Conservation (phyloP, 1,140 invertebrate genomes). For the Lepidurus couesii region DNA sequence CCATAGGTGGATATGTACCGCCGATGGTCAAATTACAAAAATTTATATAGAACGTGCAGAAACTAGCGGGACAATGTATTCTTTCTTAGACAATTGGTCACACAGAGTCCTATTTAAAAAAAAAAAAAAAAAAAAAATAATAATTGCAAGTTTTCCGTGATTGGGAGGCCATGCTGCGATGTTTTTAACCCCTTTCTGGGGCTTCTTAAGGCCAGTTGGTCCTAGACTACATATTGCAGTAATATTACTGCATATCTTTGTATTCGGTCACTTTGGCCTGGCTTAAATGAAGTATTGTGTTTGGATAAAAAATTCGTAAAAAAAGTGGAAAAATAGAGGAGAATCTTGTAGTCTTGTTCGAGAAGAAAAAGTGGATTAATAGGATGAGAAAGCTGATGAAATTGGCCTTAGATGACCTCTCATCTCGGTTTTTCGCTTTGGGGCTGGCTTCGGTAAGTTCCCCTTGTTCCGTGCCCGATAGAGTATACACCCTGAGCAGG, state of each 20-base stretch:
- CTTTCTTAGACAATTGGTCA: background rate
- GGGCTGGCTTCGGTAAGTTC: background rate
- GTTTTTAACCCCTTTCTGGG: no score
- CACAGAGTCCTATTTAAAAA: background rate
- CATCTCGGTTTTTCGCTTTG: background rate
- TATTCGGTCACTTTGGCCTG: no score
- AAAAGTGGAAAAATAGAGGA: no score
- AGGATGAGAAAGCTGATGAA: slow-evolving; percentile 9
- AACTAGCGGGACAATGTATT: background rate
- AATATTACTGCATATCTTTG: no score
- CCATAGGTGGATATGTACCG: background rate
- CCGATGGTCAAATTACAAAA: background rate
- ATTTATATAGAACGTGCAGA: no score
- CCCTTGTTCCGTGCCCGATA: background rate
- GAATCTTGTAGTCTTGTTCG: background rate
- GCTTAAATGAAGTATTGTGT: no score
- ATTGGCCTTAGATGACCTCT: slow-evolving; percentile 7
- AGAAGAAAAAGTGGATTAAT: background rate
- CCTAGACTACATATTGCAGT: no score
- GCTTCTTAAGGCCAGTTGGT: background rate
- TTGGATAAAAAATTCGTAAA: no score
- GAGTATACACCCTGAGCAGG: background rate
- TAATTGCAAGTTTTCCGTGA: background rate
- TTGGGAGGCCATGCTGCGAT: background rate
- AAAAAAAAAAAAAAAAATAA: background rate